Conservation (phyloP, 2,113 vertebrate species). For the Chloebia gouldiae region DNA sequence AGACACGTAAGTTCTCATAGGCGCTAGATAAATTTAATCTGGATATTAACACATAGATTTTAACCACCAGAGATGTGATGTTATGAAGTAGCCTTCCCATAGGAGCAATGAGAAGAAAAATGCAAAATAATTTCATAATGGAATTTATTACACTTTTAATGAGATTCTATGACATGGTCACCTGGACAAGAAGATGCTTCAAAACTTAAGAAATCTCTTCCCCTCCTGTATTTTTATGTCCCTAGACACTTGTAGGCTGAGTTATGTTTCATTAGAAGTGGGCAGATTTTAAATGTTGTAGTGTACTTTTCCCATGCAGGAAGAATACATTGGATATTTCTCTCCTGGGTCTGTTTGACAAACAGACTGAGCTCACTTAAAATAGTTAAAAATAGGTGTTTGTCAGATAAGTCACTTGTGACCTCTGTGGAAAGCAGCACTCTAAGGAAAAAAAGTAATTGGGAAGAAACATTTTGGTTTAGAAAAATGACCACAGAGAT, state of each 20-base stretch:
- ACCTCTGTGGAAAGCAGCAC: not conserved
- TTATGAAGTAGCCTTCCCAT: slow-evolving; percentile 2
- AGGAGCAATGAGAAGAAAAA: slow-evolving; percentile 10
- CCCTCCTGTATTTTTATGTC: not conserved
- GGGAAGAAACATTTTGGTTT: not conserved
- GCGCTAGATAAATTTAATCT: slow-evolving; percentile 6
- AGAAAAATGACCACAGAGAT: not conserved
- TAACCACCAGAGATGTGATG: not conserved
- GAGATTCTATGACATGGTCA: slow-evolving; percentile 23
- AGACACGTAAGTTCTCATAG: slow-evolving; percentile 1
- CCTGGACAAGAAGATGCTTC: not conserved
- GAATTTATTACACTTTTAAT: slow-evolving; percentile 50
- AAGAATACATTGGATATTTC: not conserved
- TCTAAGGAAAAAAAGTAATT: not conserved
- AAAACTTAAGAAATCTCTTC: not conserved
- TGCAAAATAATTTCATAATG: slow-evolving; percentile 4
- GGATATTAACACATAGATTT: slow-evolving; percentile 24
- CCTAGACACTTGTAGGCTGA: not conserved
- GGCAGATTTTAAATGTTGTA: not conserved
- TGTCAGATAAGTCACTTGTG: not conserved
- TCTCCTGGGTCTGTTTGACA: not conserved
- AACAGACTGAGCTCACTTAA: not conserved
- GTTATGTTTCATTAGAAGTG: not conserved
- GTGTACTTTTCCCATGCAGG: not conserved
- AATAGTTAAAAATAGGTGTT: slow-evolving; percentile 8